Conservation (phyloP, 2,888 invertebrate species). For the Cataglyphis albicans region DNA sequence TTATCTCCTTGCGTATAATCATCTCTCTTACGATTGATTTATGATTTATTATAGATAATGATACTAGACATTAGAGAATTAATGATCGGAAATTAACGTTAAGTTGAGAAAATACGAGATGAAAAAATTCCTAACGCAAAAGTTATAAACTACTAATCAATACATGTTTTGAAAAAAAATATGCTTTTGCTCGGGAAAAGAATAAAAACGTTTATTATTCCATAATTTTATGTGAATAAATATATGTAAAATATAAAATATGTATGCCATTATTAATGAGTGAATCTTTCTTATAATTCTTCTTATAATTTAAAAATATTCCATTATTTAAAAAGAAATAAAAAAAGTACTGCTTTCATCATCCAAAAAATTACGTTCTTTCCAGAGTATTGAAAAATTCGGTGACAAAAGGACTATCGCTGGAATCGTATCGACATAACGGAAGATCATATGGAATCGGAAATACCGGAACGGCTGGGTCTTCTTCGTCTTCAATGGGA, state of each 20-base stretch:
- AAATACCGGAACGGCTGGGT: conserved; percentile 84
- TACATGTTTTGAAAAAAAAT: not conserved
- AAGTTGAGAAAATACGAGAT: not conserved
- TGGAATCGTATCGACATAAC: conserved; percentile 89
- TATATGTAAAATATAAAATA: conserved; percentile 19
- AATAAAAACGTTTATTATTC: conserved; percentile 1
- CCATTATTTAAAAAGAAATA: not conserved
- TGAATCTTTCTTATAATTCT: not conserved
- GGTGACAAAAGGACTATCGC: conserved; percentile 91
- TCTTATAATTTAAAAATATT: conserved; percentile 46
- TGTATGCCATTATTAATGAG: not conserved
- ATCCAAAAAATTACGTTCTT: conserved; percentile 4
- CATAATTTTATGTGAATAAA: conserved; percentile 4
- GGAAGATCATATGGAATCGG: conserved; percentile 95
- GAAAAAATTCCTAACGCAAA: not conserved
- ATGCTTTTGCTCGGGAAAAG: not conserved
- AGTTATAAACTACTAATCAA: not conserved
- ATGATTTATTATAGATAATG: conserved; percentile 2
- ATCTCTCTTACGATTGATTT: not conserved
- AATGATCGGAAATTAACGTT: not conserved
- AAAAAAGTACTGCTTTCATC: not conserved
- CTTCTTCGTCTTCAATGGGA: conserved; percentile 85
- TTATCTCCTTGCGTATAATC: not conserved
- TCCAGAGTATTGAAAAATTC: conserved; percentile 86
- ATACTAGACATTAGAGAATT: not conserved